These are phyloP conservation scores for Gymnarchus niloticus DNA, from an alignment of 2,113 vertebrate genomes.

Conservation along the genomic window DNA sequence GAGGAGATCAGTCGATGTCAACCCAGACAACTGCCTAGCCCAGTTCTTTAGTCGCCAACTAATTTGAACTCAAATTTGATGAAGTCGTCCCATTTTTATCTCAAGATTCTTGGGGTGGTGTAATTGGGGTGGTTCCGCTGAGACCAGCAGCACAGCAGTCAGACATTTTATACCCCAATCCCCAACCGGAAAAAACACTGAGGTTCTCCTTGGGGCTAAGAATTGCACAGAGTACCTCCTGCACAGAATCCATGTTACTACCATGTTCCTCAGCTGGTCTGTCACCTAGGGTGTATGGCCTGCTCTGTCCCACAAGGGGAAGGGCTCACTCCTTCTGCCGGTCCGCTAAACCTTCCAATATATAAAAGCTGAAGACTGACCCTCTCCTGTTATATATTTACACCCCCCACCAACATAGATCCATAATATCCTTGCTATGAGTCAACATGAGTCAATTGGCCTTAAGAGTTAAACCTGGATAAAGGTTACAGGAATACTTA, in stretches of 20 bases:
- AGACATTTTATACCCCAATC: neutral
- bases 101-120: neutral
- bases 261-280: neutral
- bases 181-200: neutral
- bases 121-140: no score
- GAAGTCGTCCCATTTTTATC: conserved; percentile 17
- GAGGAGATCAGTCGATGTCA: no score
- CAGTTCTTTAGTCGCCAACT: conserved; percentile 16
- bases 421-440: neutral
- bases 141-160: neutral
- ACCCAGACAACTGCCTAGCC: neutral
- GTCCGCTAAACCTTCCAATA: no score
- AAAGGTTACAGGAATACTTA: conserved; percentile 51
- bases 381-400: neutral
- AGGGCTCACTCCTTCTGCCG: neutral
- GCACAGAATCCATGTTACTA: neutral
- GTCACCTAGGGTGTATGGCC: neutral
- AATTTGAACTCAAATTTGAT: conserved; percentile 26
- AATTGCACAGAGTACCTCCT: neutral
- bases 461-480: neutral
- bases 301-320: neutral
- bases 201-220: neutral
- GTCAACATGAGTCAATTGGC: neutral
- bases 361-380: no score
- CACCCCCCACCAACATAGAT: no score